A percentile compares a stretch with the other conserved stretches of the same genome.
Conservation (phyloP, 2,113 vertebrate genomes). For the Ictalurus furcatus region DNA sequence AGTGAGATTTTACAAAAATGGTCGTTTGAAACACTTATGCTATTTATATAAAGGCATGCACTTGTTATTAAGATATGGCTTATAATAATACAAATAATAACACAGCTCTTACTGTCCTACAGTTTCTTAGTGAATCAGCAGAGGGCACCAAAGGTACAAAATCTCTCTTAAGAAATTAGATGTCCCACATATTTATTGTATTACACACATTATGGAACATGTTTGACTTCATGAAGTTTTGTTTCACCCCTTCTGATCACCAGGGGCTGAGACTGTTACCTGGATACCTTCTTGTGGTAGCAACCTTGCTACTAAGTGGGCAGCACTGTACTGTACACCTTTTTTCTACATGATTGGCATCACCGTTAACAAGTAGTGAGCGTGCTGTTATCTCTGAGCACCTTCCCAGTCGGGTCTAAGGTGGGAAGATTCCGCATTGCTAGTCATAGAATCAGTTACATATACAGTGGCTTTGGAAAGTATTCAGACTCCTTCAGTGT, state of each 20-base stretch:
- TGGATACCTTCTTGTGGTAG: background rate
- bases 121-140: constrained; percentile 9
- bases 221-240: background rate
- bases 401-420: background rate
- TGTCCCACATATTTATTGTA: background rate
- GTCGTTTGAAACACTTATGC: background rate
- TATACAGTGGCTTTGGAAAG: background rate
- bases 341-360: background rate
- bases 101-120: background rate
- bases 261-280: background rate
- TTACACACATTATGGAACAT: background rate
- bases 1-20: background rate
- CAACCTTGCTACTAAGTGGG: background rate
- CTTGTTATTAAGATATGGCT: background rate
- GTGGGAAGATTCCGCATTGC: background rate
- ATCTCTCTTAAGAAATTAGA: background rate
- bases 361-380: background rate
- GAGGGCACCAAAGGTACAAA: constrained; percentile 38
- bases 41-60: background rate
- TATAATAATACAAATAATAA: background rate
- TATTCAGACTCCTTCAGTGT: background rate
- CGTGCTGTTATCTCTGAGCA: background rate
- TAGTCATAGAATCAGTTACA: background rate
- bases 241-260: background rate
- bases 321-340: background rate